Conservation (phyloP, 2,113 vertebrate genomes). For the Oncorhynchus clarkii region DNA sequence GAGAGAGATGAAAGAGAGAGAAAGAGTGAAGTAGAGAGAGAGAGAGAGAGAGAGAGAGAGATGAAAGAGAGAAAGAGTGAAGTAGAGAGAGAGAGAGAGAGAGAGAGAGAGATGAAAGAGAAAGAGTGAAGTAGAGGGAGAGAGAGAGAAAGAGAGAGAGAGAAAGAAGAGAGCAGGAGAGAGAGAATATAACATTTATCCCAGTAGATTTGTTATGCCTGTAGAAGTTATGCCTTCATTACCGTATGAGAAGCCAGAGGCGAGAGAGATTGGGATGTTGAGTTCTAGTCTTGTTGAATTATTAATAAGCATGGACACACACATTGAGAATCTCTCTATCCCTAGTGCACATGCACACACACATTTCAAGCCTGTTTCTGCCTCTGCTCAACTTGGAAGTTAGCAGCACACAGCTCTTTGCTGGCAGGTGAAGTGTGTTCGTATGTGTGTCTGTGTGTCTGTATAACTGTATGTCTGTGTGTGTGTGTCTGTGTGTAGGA, state of each 20-base stretch:
- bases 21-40: too few species aligned
- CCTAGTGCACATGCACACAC: background rate
- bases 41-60: too few species aligned
- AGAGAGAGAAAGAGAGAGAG: background rate
- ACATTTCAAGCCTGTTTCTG: background rate
- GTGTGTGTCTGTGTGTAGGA: background rate
- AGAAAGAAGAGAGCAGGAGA: background rate
- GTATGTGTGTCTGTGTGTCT: background rate
- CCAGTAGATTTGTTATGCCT: constrained; percentile 6
- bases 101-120: too few species aligned
- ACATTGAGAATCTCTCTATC: background rate
- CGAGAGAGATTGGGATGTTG: constrained; percentile 9
- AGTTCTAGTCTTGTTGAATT: constrained; percentile 33
- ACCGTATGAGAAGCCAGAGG: constrained; percentile 22
- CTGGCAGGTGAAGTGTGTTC: background rate
- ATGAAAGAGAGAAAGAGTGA: too few species aligned
- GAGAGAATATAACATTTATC: background rate
- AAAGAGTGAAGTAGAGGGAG: too few species aligned
- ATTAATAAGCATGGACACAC: constrained; percentile 30
- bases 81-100: too few species aligned
- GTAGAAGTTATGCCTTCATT: constrained; percentile 29
- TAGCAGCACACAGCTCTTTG: background rate
- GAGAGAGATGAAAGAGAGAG: too few species aligned
- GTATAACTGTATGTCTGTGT: too few species aligned
- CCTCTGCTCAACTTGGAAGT: background rate